phyloP scores from a whole-genome alignment of 2,888 invertebrate genomes.

The Cepaea hortensis region DNA sequence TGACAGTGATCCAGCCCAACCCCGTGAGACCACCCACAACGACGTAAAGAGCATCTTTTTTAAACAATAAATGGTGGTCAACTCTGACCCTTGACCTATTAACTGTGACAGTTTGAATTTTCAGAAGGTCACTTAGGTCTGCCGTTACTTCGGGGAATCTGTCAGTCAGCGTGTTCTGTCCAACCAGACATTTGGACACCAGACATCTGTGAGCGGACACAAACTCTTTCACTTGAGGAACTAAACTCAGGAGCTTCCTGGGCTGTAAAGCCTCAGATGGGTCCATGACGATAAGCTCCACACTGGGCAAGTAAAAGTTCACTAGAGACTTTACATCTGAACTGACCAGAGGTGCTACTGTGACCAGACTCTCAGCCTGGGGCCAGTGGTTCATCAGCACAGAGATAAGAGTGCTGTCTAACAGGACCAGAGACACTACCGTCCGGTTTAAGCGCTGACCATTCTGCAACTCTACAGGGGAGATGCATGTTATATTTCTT shows the following conservation, averaged over 20 bases:
- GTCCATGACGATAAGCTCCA: neutral
- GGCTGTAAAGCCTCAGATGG: slow-evolving; percentile 19
- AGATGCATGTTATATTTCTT: neutral
- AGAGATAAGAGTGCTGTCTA: slow-evolving; percentile 27
- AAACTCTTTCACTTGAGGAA: slow-evolving; percentile 39
- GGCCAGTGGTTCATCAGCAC: slow-evolving; percentile 4
- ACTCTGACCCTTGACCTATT: slow-evolving; percentile 30
- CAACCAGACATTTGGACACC: slow-evolving; percentile 19
- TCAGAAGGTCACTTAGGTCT: slow-evolving; percentile 42
- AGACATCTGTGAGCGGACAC: slow-evolving; percentile 16
- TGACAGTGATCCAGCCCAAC: slow-evolving; percentile 62
- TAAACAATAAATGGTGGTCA: slow-evolving; percentile 47
- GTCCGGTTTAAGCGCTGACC: neutral
- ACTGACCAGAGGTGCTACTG: neutral
- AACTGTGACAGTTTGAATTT: neutral
- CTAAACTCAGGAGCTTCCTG: neutral
- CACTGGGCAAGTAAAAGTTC: neutral
- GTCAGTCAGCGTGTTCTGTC: neutral
- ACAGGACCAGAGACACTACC: neutral
- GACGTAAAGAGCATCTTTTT: slow-evolving; percentile 56
- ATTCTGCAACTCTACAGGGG: neutral
- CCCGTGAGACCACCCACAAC: slow-evolving; percentile 65
- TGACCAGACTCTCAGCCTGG: neutral
- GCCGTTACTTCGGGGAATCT: neutral
- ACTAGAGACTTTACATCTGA: neutral